These are phyloP conservation scores for Columbina picui DNA, from an alignment of 2,113 vertebrate species.

Conservation along the genomic window DNA sequence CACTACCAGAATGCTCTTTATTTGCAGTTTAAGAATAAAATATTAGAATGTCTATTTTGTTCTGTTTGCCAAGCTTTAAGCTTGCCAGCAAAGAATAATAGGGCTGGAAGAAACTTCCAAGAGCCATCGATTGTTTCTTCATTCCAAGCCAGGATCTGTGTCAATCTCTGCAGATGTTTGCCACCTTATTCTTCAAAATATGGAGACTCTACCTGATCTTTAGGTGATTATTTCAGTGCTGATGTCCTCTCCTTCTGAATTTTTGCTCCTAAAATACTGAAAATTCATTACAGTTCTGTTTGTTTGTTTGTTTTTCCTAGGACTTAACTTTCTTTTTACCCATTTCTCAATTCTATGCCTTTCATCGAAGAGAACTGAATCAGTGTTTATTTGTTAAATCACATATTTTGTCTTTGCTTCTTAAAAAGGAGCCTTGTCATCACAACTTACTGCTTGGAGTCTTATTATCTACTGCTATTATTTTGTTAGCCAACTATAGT, in stretches of 20 bases:
- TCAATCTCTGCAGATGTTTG: neutral
- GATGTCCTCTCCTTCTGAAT: neutral
- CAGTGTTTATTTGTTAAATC: neutral
- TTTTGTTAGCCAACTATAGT: neutral
- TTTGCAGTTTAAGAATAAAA: neutral
- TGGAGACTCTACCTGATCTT: neutral
- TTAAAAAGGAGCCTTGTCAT: neutral
- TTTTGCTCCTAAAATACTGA: neutral
- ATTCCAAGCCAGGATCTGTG: neutral
- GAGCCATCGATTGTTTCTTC: neutral
- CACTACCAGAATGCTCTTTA: neutral
- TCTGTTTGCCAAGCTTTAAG: neutral
- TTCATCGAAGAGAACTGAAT: neutral
- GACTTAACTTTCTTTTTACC: neutral
- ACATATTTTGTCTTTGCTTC: neutral
- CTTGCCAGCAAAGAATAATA: neutral
- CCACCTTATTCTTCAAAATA: neutral
- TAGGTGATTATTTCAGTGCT: neutral
- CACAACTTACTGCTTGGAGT: neutral
- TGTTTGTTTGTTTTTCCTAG: neutral
- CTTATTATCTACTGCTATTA: neutral
- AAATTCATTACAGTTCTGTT: neutral
- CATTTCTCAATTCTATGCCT: neutral
- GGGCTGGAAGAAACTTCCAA: neutral
- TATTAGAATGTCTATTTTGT: neutral